These are phyloP conservation scores for Perognathus longimembris DNA, from an alignment of 2,113 vertebrate species.

Conservation along the genomic window DNA sequence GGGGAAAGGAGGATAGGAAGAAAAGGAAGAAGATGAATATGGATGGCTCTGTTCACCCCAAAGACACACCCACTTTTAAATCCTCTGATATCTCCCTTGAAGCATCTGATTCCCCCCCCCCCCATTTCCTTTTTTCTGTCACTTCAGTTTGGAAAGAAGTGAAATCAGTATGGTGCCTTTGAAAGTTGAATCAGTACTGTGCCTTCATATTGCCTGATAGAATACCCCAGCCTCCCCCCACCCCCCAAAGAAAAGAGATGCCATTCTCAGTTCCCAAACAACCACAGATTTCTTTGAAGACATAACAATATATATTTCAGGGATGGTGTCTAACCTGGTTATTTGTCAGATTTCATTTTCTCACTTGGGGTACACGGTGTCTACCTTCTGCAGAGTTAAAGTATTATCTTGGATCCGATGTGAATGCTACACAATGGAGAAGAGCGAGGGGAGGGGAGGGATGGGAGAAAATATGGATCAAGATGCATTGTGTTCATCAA, in stretches of 20 bases:
- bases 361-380: constrained; percentile 27
- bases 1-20: too few species aligned
- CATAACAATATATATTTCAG: constrained; percentile 71
- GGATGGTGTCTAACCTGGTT: constrained; percentile 66
- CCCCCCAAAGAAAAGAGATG: background rate
- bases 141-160: constrained; percentile 72
- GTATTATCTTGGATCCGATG: too few species aligned
- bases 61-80: constrained; percentile 53
- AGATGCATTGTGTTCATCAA: too few species aligned
- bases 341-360: constrained; percentile 70
- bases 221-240: constrained; percentile 52
- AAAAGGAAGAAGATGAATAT: too few species aligned
- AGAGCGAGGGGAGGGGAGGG: too few species aligned
- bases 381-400: background rate
- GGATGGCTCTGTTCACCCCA: too few species aligned
- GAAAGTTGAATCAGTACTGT: constrained; percentile 74
- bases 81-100: constrained; percentile 64
- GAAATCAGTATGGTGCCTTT: constrained; percentile 60
- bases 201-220: constrained; percentile 66
- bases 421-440: too few species aligned
- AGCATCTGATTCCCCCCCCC: constrained; percentile 47
- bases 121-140: constrained; percentile 15
- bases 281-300: constrained; percentile 75
- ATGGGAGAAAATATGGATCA: too few species aligned
- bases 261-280: constrained; percentile 66